Base-by-base conservation (phyloP, 2,888 invertebrate species). In the Epistrophe eligans region DNA sequence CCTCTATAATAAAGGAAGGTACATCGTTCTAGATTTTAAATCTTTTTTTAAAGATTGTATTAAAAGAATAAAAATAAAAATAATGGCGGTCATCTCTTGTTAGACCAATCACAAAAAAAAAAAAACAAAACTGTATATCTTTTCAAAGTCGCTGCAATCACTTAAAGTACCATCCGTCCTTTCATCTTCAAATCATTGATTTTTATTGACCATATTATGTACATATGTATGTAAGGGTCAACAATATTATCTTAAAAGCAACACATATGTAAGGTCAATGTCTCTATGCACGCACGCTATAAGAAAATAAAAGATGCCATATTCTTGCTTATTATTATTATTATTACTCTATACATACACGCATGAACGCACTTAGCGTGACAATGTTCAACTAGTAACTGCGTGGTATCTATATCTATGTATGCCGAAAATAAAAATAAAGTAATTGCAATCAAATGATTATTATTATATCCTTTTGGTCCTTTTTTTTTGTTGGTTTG, bases 341-440 rank as follows among this genome's bases (percentile, higher is more conserved):
- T 55, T 55, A 32, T 28, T 55, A 32, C 15, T n/a, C 32, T 55
- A 24, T 24, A 55, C 28, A 55, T 57, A 40, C 72, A 85, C 77
- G 77, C 82, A 85, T 85, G 73, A 82, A 82, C 85, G 85, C 85
- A 64, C 77, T 77, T 85, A 71, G 85, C 82, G 82, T 85, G 85
- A 85, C 82, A 85, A 79, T 79, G 64, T 45, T 52, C 77, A 77
- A 71, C 82, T 79, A 50, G n/a, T 72, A 10, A 11, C 48, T 50
- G 0, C 19, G 0, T 50, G 17, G n/a, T 4, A 8, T 5, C 7
- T 15, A 13, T 17, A n/a, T 24, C 40, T 38, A 17, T 40, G 15
- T 48, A 67, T 55, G 62, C 24, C n/a, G 40, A 45, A 58, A 43
- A 72, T 45, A 58, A 58, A 45, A 72, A 72, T 74, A 64, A 79